These are phyloP conservation scores for Diorhabda sublineata DNA, from an alignment of 1,140 invertebrate genomes.

Conservation along the genomic window DNA sequence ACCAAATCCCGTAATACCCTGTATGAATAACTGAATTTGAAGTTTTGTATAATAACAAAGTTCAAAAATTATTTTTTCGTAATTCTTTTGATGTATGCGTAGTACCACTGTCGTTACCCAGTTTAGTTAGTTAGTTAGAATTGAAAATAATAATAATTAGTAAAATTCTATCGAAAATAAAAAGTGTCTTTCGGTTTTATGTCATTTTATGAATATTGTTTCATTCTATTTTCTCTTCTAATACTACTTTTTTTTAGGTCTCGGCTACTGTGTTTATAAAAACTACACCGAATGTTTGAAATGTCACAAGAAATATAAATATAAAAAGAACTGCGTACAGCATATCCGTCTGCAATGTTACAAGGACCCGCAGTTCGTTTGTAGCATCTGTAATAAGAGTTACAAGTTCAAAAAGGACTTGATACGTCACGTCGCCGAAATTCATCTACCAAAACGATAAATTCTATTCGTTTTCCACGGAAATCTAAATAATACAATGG, in stretches of 20 bases:
- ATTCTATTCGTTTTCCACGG: not conserved
- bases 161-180: no score
- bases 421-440: slow-evolving; percentile 42
- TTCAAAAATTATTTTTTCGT: no score
- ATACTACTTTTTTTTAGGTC: slow-evolving; percentile 7
- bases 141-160: no score
- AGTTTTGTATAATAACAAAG: no score
- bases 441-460: slow-evolving; percentile 5
- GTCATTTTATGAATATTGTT: no score
- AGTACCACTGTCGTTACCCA: no score
- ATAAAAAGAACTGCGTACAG: slow-evolving; percentile 15
- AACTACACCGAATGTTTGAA: slow-evolving; percentile 14
- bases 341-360: slow-evolving; percentile 40
- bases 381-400: slow-evolving; percentile 35
- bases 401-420: slow-evolving; percentile 48
- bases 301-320: slow-evolving; percentile 17
- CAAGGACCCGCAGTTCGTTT: slow-evolving; percentile 51
- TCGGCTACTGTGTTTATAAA: slow-evolving; percentile 3
- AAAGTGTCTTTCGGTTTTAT: no score
- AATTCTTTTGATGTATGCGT: no score
- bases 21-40: no score
- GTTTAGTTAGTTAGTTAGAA: no score
- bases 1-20: no score
- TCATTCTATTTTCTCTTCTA: not conserved
- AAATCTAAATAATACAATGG: no score